Evolutionary conservation across 1,140 invertebrate genomes (phyloP), one percentile per base, ranked within the genome.

Genomic region (Gonatopus flavifemur): DNA sequence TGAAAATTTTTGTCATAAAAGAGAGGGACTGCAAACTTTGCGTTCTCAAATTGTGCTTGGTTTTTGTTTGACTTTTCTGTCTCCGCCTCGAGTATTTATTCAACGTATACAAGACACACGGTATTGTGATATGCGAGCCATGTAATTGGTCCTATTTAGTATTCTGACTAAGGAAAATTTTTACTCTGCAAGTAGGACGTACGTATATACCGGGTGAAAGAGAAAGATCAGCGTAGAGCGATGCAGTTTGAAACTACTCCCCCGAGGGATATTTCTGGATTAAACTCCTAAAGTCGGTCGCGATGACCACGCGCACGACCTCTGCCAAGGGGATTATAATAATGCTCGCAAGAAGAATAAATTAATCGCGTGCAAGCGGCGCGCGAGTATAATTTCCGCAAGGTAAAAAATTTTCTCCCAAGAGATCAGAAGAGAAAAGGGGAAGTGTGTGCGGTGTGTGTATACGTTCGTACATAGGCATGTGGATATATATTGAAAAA

Each of bases 281-380:
- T 38, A 20, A 39, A 38, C 35, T 39, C 20, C 44, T 48, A 48
- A 39, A 47, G 44, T 36, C 31, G 24, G 44, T 31, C 24, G 35
- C 44, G 50, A 52, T 52, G 44, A 52, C 46, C 46, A 37, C 20
- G 21, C 39, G n/a, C 30, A 13, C 55, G 38, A 47, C 36, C 33
- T 59, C 49, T 45, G 35, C 39, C 49, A n/a, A n/a, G 21, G 16
- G 49, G 52, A 55, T 55, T 32, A 36, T 40, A 19, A 13, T 32
- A 28, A 41, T 30, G 15, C 40, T 36, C 20, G 33, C 42, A 46
- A 47, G 31, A 56, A 44, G 37, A 56, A 61, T 56, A 56, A 61
- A 61, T 61, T 61, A 61, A 61, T 61, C 53, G 59, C 52, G 30
- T 49, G 48, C 57, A 31, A 15, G 40, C 52, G 15, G 30, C 21